phyloP scores from a whole-genome alignment of 2,888 invertebrate genomes.

The Zaprionus lineosus region DNA sequence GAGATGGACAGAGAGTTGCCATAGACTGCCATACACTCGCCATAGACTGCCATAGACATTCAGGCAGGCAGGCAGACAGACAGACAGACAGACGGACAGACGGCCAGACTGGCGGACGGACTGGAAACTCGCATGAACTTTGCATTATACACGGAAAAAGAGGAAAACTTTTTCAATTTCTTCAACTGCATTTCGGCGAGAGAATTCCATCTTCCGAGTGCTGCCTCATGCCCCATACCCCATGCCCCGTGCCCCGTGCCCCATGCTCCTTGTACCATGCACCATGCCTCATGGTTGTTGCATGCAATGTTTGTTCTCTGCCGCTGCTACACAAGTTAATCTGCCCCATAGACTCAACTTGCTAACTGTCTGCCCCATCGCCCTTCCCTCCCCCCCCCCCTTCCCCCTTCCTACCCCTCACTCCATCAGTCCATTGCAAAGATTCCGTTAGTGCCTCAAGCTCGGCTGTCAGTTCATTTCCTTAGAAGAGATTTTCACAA shows the following conservation, averaged over 20 bases:
- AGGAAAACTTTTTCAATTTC: constrained; percentile 73
- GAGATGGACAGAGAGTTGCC: constrained; percentile 7
- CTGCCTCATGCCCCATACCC: background rate
- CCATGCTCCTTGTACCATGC: background rate
- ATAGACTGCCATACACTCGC: constrained; percentile 2
- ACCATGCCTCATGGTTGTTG: constrained; percentile 7
- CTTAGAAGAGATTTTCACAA: constrained; percentile 12
- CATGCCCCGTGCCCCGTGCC: background rate
- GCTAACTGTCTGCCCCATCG: constrained; percentile 54
- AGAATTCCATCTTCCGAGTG: constrained; percentile 1
- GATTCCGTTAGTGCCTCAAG: constrained; percentile 11
- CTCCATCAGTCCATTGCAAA: too few species aligned
- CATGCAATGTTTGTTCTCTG: constrained; percentile 54
- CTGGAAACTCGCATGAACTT: constrained; percentile 47
- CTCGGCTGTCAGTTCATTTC: constrained; percentile 33
- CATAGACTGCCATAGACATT: constrained; percentile 8
- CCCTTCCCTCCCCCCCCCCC: background rate
- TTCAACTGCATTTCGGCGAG: constrained; percentile 63
- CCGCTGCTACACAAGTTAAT: constrained; percentile 68
- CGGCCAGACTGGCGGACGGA: constrained; percentile 5
- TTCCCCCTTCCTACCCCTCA: background rate
- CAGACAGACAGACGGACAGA: constrained; percentile 1
- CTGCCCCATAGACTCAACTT: constrained; percentile 67
- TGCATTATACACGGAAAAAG: constrained; percentile 42
- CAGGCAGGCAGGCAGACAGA: constrained; percentile 5